Evolutionary conservation across 2,113 vertebrate genomes (phyloP), one percentile per base, ranked within the genome.

Genomic region (Typhlomys cinereus): DNA sequence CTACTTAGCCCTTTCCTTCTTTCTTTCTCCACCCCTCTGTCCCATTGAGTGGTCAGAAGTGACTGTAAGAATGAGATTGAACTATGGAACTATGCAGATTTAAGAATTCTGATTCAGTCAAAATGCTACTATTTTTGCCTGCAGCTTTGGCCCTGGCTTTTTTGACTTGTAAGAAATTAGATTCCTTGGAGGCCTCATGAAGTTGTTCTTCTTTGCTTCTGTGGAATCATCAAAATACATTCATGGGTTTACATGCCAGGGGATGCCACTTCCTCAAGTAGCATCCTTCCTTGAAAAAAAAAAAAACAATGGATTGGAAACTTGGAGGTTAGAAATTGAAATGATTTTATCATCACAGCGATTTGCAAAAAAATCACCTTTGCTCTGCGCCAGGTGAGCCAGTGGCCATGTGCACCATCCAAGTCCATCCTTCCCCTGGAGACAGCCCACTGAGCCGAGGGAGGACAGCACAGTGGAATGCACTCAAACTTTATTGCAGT

Each of bases 101-200:
- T 3, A 95, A 39, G 93, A 92, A n/a, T 23, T 92, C 83, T 78
- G 52, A n/a, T 96, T 96, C 94, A 96, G 71, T 95, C 92, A 96
- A 95, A 66, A 95, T 66, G 34, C 79, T 93, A 79, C n/a, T 75
- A 75, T 5, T 52, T 39, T 75, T 89, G 92, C 84, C 83, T 93
- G 61, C 86, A 96, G 89, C 13, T 89, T 90, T 73, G 75, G 69
- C 84, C 80, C 23, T 92, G 95, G 73, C 73, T 95, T n/a, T n/a
- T n/a, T 93, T 81, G 85, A 62, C 81, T 91, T 93, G 34, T 27
- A 75, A 95, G 93, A 97, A 92, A 67, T 70, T 6, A 1, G 82
- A 46, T 83, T 90, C 89, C 76, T 66, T 34, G 25, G 76, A 95
- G 84, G 76, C 31, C 50, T 34, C 48, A 92, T 93, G 73, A 75